Percentiles rank a stretch among this genome's conserved stretches.
Conservation (phyloP, 2,888 invertebrate species). For the Scaeva pyrastri region DNA sequence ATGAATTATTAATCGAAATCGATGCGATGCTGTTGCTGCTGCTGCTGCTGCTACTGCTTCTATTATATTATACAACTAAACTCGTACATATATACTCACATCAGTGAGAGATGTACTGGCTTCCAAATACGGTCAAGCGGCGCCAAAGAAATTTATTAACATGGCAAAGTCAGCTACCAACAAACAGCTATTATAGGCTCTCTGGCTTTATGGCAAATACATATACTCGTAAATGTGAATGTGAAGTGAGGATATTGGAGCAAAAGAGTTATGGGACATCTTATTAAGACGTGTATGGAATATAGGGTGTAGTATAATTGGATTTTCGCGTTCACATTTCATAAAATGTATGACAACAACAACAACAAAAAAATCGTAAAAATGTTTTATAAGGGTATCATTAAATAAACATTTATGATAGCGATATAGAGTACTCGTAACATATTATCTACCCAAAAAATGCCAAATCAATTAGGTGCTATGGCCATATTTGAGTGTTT, state of each 20-base stretch:
- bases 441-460: too few species aligned
- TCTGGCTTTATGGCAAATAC: constrained; percentile 45
- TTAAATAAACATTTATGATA: neutral
- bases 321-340: constrained; percentile 25
- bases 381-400: neutral
- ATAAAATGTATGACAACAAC: neutral
- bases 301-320: constrained; percentile 45
- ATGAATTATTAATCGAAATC: constrained; percentile 75
- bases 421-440: too few species aligned
- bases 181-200: neutral
- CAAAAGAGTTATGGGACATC: constrained; percentile 53
- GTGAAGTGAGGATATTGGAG: constrained; percentile 49
- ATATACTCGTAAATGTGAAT: too few species aligned
- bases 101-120: constrained; percentile 38
- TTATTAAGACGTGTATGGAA: constrained; percentile 50
- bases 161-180: constrained; percentile 26
- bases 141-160: constrained; percentile 73
- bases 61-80: too few species aligned
- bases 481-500: too few species aligned
- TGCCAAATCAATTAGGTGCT: too few species aligned
- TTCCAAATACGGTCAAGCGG: constrained; percentile 69
- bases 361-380: neutral
- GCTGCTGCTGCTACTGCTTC: neutral
- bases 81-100: neutral
- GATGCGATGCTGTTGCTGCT: constrained; percentile 48